phyloP scores from a whole-genome alignment of 2,113 vertebrate genomes.

The Labeo rohita region DNA sequence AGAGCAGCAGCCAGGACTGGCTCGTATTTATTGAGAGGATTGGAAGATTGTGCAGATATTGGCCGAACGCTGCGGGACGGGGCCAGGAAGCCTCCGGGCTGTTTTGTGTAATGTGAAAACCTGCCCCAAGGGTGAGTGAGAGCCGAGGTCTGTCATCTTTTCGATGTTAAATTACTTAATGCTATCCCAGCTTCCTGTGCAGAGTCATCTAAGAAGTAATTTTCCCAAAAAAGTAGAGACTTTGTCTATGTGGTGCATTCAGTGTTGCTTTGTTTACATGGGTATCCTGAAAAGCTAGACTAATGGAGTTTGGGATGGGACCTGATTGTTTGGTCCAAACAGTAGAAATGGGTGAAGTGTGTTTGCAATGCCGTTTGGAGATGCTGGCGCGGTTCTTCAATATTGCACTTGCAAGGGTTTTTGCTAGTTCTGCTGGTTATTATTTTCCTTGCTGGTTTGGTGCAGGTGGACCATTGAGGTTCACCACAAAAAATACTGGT shows the following conservation, averaged over 20 bases:
- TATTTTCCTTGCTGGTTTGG: neutral
- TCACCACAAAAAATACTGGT: neutral
- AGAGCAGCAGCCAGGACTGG: slow-evolving; percentile 26
- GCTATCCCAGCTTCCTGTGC: neutral
- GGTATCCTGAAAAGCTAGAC: neutral
- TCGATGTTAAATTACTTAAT: neutral
- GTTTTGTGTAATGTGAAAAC: slow-evolving; percentile 50
- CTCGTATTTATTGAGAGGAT: slow-evolving; percentile 49
- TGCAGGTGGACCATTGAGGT: neutral
- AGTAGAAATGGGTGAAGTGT: neutral
- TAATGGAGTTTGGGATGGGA: neutral
- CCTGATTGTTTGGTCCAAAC: neutral
- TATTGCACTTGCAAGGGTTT: neutral
- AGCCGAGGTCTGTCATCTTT: slow-evolving; percentile 20
- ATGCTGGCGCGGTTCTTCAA: neutral
- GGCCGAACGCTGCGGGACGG: slow-evolving; percentile 36
- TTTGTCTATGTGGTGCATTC: neutral
- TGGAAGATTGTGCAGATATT: slow-evolving; percentile 47
- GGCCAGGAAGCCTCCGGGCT: slow-evolving; percentile 48
- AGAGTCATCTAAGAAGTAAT: neutral
- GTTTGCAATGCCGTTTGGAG: neutral
- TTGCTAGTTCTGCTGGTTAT: neutral
- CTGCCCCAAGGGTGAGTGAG: slow-evolving; percentile 41
- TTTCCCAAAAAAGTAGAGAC: neutral
- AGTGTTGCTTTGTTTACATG: neutral